Evolutionary conservation across 53 echinoderm and acorn worm species (phyloP).

Genomic region (Stichopus horrens): DNA sequence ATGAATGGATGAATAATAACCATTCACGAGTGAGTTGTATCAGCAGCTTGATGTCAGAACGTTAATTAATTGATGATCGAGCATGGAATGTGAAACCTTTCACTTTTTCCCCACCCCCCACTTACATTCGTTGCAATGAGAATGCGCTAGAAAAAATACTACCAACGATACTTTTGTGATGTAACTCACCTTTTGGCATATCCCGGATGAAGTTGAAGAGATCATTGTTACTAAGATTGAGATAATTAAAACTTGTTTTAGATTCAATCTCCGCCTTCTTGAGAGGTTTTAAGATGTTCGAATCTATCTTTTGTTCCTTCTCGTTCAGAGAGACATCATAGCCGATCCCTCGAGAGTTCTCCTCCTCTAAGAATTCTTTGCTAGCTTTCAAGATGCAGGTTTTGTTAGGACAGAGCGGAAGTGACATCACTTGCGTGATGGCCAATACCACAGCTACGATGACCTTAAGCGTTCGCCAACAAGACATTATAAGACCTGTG

Average conservation of each 20-base stretch:
- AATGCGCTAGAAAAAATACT: too few species aligned
- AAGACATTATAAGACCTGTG: too few species aligned
- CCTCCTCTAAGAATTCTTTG: background rate
- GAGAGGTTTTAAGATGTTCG: background rate
- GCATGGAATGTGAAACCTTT: too few species aligned
- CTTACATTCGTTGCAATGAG: too few species aligned
- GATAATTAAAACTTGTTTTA: background rate
- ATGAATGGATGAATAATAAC: too few species aligned
- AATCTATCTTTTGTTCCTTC: background rate
- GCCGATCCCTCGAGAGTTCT: background rate
- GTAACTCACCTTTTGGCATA: constrained; percentile 37
- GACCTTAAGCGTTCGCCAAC: too few species aligned
- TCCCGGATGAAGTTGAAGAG: constrained; percentile 11
- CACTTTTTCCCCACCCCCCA: too few species aligned
- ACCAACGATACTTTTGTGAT: too few species aligned
- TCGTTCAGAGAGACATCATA: background rate
- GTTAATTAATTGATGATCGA: too few species aligned
- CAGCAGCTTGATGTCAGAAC: too few species aligned
- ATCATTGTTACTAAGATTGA: background rate
- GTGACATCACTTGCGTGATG: constrained; percentile 7
- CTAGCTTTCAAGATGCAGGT: background rate
- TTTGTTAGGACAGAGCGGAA: constrained; percentile 11
- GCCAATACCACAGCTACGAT: background rate
- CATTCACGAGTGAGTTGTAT: too few species aligned
- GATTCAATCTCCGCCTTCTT: background rate